Evolutionary conservation across 2,888 invertebrate genomes (phyloP).

Genomic region (Tipula unca): DNA sequence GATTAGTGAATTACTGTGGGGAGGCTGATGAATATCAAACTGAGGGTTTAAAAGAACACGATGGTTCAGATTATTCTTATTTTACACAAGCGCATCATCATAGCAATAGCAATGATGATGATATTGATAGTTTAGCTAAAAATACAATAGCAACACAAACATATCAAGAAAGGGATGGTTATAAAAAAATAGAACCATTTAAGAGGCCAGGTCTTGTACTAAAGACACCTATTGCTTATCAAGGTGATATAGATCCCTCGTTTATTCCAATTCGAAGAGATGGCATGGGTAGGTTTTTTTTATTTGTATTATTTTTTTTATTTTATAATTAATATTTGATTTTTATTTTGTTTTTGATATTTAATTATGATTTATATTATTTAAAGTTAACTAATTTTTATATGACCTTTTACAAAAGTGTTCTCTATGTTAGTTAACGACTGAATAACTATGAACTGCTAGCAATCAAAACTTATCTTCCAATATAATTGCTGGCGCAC

Average conservation of each 20-base stretch:
- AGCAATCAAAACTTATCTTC: no score
- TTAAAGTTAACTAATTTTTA: background rate
- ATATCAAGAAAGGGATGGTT: slow-evolving; percentile 21
- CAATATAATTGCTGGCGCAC: no score
- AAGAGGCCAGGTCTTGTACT: slow-evolving; percentile 64
- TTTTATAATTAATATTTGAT: slow-evolving; percentile 20
- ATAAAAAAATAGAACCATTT: slow-evolving; percentile 58
- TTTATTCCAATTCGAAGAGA: slow-evolving; percentile 82
- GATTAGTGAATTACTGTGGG: slow-evolving; percentile 26
- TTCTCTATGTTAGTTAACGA: background rate
- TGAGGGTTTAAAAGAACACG: slow-evolving; percentile 24
- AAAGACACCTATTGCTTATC: slow-evolving; percentile 70
- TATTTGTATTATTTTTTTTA: slow-evolving; percentile 24
- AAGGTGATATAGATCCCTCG: slow-evolving; percentile 70
- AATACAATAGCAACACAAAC: slow-evolving; percentile 20
- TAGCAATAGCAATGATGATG: slow-evolving; percentile 10
- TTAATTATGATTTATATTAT: background rate
- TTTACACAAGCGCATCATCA: slow-evolving; percentile 9
- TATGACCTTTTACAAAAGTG: background rate
- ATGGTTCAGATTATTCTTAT: slow-evolving; percentile 18
- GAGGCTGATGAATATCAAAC: slow-evolving; percentile 24
- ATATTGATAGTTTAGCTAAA: background rate
- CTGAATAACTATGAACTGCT: no score
- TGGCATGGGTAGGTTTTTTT: slow-evolving; percentile 66
- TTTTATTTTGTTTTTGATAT: slow-evolving; percentile 16